Evolutionary conservation across 2,888 invertebrate genomes (phyloP), one percentile per base, ranked within the genome.

Genomic region (Sesamia inferens): DNA sequence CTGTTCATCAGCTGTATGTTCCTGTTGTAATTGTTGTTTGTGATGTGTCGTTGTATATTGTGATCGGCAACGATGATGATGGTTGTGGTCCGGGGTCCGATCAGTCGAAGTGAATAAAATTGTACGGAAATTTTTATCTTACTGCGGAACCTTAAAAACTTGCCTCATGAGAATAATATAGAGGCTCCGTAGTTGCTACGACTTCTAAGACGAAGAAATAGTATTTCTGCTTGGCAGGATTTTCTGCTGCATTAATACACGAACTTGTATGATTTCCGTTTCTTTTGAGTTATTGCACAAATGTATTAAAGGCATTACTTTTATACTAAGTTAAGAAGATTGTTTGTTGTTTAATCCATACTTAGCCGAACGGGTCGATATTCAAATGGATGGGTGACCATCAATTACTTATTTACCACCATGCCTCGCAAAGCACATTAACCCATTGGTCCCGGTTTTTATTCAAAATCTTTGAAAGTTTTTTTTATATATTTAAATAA

Each of bases 81-180:
- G n/a, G n/a, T n/a, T n/a, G n/a, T n/a, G n/a, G n/a, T n/a, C n/a
- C n/a, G n/a, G n/a, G n/a, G n/a, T n/a, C n/a, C n/a, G n/a, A n/a
- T n/a, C n/a, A n/a, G n/a, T n/a, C n/a, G n/a, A n/a, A n/a, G n/a
- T n/a, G 31, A 31, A 75, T n/a, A 16, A 54, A 74, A 44, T 19
- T 19, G 7, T 5, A 57, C 13, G 22, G 31, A 1, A 1, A 67
- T 61, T 22, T 10, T 42, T 6, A 13, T 22, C 6, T 24, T 0
- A 11, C n/a, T 13, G n/a, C 47, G 55, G 84, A 71, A 57, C 81
- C 47, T 55, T 42, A 42, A 51, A 81, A 84, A 82, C 79, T 87
- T 84, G 71, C 65, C 82, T 85, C 86, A 82, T 85, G 82, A 87
- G 88, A 89, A 87, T 87, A 85, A 84, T 87, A 83, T 83, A 84